These are phyloP conservation scores for Cryptotermes secundus DNA, from an alignment of 1,140 invertebrate genomes.

Conservation along the genomic window DNA sequence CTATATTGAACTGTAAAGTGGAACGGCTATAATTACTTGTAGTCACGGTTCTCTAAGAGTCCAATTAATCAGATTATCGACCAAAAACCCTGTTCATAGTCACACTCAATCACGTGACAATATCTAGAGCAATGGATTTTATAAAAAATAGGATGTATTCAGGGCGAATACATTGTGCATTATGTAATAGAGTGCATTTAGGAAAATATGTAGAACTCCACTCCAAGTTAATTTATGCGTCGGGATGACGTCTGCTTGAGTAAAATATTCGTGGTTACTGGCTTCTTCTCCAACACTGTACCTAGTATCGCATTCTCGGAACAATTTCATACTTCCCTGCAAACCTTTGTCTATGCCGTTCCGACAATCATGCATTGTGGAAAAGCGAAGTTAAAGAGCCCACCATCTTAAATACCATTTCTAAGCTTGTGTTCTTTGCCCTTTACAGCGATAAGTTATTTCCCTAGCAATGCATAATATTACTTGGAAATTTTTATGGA, in stretches of 20 bases:
- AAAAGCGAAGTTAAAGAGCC: background rate
- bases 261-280: background rate
- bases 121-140: too few species aligned
- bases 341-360: background rate
- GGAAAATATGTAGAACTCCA: too few species aligned
- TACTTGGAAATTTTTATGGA: background rate
- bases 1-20: too few species aligned
- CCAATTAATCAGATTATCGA: too few species aligned
- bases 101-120: too few species aligned
- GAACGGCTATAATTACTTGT: too few species aligned
- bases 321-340: background rate
- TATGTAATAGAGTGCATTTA: too few species aligned
- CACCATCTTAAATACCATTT: background rate
- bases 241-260: background rate
- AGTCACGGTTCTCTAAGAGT: too few species aligned
- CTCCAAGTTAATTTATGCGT: background rate
- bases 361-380: background rate
- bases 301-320: background rate
- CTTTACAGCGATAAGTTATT: background rate
- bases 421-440: background rate
- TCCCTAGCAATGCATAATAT: background rate
- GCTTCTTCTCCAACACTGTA: background rate
- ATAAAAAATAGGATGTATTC: too few species aligned
- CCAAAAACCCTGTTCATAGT: too few species aligned
- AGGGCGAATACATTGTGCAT: too few species aligned